These are phyloP conservation scores for Periophthalmus modestus DNA, from an alignment of 2,113 vertebrate genomes.

Conservation along the genomic window DNA sequence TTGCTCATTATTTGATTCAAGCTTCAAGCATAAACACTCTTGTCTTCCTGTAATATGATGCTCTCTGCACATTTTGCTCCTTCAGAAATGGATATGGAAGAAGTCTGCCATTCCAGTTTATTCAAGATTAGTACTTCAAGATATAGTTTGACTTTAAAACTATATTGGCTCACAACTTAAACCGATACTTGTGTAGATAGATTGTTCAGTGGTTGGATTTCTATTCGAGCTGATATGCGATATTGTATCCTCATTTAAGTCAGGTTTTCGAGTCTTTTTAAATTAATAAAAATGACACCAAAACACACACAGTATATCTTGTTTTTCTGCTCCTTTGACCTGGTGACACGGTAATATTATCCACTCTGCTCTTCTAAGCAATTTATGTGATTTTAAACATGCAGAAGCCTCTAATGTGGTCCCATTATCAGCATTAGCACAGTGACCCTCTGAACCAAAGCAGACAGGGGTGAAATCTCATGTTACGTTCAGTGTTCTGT, in stretches of 20 bases:
- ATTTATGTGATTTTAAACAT: not conserved
- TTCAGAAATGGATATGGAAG: no score
- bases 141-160: not conserved
- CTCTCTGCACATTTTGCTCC: not conserved
- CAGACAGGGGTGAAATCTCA: constrained; percentile 23
- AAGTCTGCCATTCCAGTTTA: not conserved
- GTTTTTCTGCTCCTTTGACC: constrained; percentile 39
- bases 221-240: not conserved
- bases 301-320: constrained; percentile 9
- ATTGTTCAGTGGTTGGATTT: not conserved
- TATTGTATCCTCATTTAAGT: not conserved
- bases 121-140: not conserved
- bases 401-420: constrained; percentile 4
- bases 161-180: no score
- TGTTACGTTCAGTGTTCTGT: constrained; percentile 9
- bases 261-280: not conserved
- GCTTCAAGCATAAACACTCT: constrained; percentile 9
- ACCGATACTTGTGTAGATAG: not conserved
- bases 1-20: constrained; percentile 10
- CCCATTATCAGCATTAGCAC: not conserved
- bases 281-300: not conserved
- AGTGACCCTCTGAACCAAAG: constrained; percentile 17
- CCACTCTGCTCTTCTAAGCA: constrained; percentile 35
- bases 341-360: constrained; percentile 58
- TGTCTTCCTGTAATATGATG: not conserved